These are phyloP conservation scores for Scytalopus superciliaris DNA, from an alignment of 2,113 vertebrate genomes.

Conservation along the genomic window DNA sequence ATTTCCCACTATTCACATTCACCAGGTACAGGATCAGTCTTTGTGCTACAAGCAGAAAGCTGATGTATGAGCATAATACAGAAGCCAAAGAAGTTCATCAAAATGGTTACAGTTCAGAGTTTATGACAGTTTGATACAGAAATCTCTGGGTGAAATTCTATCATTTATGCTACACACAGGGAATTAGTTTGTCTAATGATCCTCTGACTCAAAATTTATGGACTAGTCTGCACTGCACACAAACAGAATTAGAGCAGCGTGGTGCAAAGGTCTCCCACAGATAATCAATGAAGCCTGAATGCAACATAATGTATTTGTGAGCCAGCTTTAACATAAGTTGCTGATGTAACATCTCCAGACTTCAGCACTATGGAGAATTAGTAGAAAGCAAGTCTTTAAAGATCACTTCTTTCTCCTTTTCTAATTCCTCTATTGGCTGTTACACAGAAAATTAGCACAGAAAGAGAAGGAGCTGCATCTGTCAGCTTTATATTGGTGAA, in stretches of 20 bases:
- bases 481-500: neutral
- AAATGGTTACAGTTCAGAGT: neutral
- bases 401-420: neutral
- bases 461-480: neutral
- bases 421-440: neutral
- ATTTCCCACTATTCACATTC: neutral
- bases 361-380: neutral
- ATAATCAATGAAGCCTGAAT: slow-evolving; percentile 14
- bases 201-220: slow-evolving; percentile 14
- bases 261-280: slow-evolving; percentile 17
- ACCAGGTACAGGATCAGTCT: neutral
- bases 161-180: neutral
- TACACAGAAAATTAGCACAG: neutral
- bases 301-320: neutral
- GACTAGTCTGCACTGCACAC: neutral
- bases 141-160: neutral
- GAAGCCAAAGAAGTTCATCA: neutral
- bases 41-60: neutral
- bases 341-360: neutral
- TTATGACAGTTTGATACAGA: neutral
- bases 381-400: neutral
- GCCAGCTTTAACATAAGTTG: neutral
- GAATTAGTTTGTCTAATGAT: neutral
- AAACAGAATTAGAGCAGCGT: slow-evolving; percentile 7
- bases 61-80: neutral